Evolutionary conservation across 1,140 invertebrate genomes (phyloP).

Genomic region (Trichonephila inaurata): DNA sequence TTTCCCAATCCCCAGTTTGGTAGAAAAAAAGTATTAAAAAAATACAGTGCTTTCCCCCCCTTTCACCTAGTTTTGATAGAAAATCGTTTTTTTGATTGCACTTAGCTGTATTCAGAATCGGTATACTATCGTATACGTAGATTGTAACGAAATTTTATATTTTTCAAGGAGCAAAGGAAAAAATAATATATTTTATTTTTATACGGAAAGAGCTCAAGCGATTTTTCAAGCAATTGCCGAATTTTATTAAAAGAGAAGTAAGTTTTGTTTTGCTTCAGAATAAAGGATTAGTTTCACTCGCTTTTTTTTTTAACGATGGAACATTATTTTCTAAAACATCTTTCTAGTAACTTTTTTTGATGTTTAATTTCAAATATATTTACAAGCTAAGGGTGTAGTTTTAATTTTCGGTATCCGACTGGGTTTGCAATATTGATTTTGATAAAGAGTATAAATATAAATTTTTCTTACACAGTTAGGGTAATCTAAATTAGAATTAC

Average conservation of each 20-base stretch:
- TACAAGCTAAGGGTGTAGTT: too few species aligned
- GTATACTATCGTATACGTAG: slow-evolving; percentile 17
- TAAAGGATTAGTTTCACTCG: too few species aligned
- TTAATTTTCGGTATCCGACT: too few species aligned
- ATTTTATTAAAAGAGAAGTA: not conserved
- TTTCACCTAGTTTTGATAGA: slow-evolving; percentile 41
- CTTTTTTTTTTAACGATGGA: too few species aligned
- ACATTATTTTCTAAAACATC: too few species aligned
- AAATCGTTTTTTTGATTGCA: slow-evolving; percentile 33
- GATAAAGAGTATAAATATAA: too few species aligned
- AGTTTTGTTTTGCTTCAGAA: not conserved
- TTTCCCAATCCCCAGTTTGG: slow-evolving; percentile 2
- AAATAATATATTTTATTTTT: not conserved
- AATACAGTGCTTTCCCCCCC: not conserved
- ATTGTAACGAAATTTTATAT: slow-evolving; percentile 18
- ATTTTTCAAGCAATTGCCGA: not conserved
- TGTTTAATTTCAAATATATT: too few species aligned
- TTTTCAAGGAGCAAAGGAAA: not conserved
- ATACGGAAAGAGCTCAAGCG: not conserved
- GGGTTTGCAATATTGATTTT: too few species aligned
- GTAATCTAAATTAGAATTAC: too few species aligned
- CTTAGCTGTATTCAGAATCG: slow-evolving; percentile 7
- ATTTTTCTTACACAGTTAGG: too few species aligned
- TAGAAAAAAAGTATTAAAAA: slow-evolving; percentile 4
- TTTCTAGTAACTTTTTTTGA: too few species aligned